These are phyloP conservation scores for Epizoanthus rinbou DNA, from an alignment of 92 coral and sea anemone species.

Conservation along the genomic window DNA sequence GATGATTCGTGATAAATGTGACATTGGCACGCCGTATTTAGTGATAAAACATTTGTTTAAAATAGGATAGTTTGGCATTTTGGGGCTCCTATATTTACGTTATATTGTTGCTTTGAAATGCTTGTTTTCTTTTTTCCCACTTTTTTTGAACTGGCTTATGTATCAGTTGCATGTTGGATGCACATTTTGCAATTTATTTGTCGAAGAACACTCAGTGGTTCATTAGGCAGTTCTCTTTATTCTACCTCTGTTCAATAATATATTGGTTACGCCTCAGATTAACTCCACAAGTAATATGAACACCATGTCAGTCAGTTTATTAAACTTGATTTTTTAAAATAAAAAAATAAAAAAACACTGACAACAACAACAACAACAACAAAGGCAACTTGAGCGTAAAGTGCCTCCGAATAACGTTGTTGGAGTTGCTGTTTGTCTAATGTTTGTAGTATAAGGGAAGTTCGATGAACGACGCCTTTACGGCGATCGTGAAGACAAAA, in stretches of 20 bases:
- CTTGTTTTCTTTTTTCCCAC: neutral
- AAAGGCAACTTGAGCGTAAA: too few species aligned
- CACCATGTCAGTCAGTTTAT: too few species aligned
- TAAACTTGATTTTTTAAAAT: too few species aligned
- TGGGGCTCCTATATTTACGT: neutral
- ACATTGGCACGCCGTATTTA: neutral
- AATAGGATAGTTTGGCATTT: neutral
- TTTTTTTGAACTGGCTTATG: neutral
- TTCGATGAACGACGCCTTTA: too few species aligned
- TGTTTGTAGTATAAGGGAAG: too few species aligned
- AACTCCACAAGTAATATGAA: too few species aligned
- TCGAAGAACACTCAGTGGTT: neutral
- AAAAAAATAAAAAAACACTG: too few species aligned
- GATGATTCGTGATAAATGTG: neutral
- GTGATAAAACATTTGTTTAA: neutral
- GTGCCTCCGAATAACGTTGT: too few species aligned
- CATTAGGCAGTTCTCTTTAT: neutral
- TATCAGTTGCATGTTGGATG: neutral
- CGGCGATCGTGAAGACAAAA: too few species aligned
- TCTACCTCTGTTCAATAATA: neutral
- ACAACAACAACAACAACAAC: too few species aligned
- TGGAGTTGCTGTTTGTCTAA: too few species aligned
- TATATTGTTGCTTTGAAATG: neutral
- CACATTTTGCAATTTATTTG: neutral
- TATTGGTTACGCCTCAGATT: neutral